phyloP scores from a whole-genome alignment of 92 coral and sea anemone genomes.

The Porites divaricata region DNA sequence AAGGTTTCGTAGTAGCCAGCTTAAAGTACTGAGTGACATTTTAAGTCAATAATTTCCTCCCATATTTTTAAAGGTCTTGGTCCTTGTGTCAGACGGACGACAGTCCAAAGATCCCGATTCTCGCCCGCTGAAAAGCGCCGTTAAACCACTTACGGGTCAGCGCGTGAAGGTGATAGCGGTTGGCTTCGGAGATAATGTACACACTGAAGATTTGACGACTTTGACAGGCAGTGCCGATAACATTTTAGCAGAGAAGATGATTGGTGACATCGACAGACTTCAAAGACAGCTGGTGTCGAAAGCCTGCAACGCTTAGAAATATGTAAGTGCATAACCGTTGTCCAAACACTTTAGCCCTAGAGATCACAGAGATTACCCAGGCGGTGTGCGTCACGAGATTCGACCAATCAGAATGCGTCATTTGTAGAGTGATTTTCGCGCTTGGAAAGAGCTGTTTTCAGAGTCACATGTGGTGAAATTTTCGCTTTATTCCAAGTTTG shows the following conservation, averaged over 20 bases:
- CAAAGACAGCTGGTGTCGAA: constrained; percentile 73
- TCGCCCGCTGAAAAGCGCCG: constrained; percentile 64
- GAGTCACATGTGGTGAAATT: too few relatives aligned
- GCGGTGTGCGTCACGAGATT: too few relatives aligned
- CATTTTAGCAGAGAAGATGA: constrained; percentile 66
- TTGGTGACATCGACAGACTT: constrained; percentile 73
- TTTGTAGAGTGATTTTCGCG: too few relatives aligned
- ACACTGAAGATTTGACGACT: constrained; percentile 62
- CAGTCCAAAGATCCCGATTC: constrained; percentile 78
- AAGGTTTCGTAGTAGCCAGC: neutral
- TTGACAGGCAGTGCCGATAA: constrained; percentile 74
- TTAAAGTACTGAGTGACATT: neutral
- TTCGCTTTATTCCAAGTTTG: too few relatives aligned
- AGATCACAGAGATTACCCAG: too few relatives aligned
- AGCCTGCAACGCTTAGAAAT: constrained; percentile 58
- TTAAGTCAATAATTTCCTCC: neutral
- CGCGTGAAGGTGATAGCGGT: constrained; percentile 82
- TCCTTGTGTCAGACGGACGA: constrained; percentile 88
- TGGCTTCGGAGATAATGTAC: constrained; percentile 80
- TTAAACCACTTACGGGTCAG: constrained; percentile 74
- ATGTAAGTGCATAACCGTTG: constrained; percentile 7
- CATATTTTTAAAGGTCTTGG: constrained; percentile 50
- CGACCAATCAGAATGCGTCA: too few relatives aligned
- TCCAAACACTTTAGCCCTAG: too few relatives aligned
- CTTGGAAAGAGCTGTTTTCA: too few relatives aligned